Base-by-base conservation (phyloP, 1,140 invertebrate genomes). In the Epicauta chinensis region DNA sequence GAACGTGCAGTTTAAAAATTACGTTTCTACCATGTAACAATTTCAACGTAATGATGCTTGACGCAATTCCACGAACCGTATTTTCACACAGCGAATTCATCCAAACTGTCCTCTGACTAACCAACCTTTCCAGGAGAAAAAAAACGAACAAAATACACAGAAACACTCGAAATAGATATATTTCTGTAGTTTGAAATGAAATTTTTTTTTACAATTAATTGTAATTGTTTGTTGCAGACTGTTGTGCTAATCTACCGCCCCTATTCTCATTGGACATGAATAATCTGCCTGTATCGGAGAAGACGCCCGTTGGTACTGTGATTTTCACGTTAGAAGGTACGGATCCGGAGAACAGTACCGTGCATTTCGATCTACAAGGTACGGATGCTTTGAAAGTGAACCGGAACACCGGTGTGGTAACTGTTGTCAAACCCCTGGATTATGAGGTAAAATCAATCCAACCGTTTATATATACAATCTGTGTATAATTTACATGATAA, bases 361-460 rank as follows among this genome's bases (percentile, higher is more conserved):
- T 86, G 41, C 75, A 76, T 61, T 93, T 85, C 67, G 86, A 87
- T 14, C 77, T 92, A 30, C 78, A 84, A 45, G 86, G 89, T 4
- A 91, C 89, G 2, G 87, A 91, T 67, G 79, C 83, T 59, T 85
- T 93, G 58, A 73, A 74, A 35, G 90, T 92, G 1, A 77, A 93
- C 73, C 74, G 81, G 6, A 71, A 71, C n/a, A 86, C 83, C 0
- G 91, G 91, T 11, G 80, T 82, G 43, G 87, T 93, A 17, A 89
- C 79, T 2, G 71, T 93, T 29, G 77, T 81, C 9, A 82, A 85
- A 66, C 82, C 83, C 0, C 74, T 94, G 32, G 87, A 94, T 75
- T 79, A 87, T 62, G 90, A 93, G 77, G 89, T 91, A 77, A 74
- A 65, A 32, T 39, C 40, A 5, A 43, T 34, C 1, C 15, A 31